These are phyloP conservation scores for Styela plicata DNA, from an alignment of 23 tunicate genomes.

Conservation along the genomic window DNA sequence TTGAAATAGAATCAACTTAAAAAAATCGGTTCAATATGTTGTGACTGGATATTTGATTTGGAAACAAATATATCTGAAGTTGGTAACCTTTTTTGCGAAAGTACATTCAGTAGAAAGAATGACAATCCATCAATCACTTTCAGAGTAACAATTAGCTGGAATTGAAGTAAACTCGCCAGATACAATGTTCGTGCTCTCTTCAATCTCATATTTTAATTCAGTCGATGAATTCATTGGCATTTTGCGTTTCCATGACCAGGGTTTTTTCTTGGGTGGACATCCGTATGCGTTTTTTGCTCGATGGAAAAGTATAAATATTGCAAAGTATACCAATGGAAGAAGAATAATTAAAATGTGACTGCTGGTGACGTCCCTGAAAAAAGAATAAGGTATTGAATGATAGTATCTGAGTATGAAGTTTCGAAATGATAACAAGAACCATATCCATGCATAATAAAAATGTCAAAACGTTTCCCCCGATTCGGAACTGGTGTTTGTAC, in stretches of 20 bases:
- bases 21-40: too few relatives aligned
- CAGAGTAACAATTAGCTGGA: background rate
- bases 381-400: background rate
- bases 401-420: too few relatives aligned
- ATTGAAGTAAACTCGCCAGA: background rate
- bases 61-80: too few relatives aligned
- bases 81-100: too few relatives aligned
- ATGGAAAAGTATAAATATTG: constrained; percentile 34
- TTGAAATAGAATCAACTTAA: too few relatives aligned
- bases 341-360: constrained; percentile 39
- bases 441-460: too few relatives aligned
- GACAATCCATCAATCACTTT: background rate
- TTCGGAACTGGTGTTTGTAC: too few relatives aligned
- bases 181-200: background rate
- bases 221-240: background rate
- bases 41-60: too few relatives aligned
- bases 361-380: constrained; percentile 38
- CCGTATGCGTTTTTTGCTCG: constrained; percentile 44
- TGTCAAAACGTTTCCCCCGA: too few relatives aligned
- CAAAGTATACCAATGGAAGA: constrained; percentile 48
- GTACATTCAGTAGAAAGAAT: too few relatives aligned
- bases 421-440: too few relatives aligned
- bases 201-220: background rate
- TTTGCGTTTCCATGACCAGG: background rate
- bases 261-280: constrained; percentile 25